These are phyloP conservation scores for Trichonephila clavipes DNA, from an alignment of 1,140 invertebrate species.

Conservation along the genomic window DNA sequence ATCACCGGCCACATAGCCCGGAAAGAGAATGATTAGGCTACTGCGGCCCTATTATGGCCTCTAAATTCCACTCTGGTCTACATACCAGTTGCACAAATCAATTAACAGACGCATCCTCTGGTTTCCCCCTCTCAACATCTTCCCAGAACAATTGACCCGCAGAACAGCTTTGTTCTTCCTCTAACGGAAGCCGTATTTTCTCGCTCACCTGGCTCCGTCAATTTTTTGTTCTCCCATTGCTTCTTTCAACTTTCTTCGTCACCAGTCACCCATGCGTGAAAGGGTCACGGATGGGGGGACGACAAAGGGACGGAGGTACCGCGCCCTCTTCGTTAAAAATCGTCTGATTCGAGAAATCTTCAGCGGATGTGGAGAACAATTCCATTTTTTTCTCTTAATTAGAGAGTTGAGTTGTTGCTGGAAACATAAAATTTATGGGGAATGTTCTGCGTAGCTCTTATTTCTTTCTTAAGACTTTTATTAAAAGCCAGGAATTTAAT, in stretches of 20 bases:
- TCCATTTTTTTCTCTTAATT: not conserved
- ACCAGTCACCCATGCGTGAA: not conserved
- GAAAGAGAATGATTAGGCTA: no score
- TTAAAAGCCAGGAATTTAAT: no score
- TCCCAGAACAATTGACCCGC: not conserved
- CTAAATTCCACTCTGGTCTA: no score
- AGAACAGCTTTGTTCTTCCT: slow-evolving; percentile 8
- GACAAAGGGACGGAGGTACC: not conserved
- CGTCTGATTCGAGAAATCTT: not conserved
- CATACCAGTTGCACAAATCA: not conserved
- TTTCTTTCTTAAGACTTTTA: no score
- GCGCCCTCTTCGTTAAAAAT: slow-evolving; percentile 14
- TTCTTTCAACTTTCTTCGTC: slow-evolving; percentile 34
- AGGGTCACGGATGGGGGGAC: slow-evolving; percentile 27
- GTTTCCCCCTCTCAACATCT: not conserved
- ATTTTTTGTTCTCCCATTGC: not conserved
- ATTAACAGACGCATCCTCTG: not conserved
- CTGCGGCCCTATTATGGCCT: no score
- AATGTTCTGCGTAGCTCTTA: no score
- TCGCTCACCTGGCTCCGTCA: not conserved
- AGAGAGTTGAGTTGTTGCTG: not conserved
- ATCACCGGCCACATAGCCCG: no score
- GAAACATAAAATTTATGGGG: no score
- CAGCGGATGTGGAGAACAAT: slow-evolving; percentile 25
- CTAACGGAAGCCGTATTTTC: slow-evolving; percentile 9